Percentiles rank a stretch among this genome's conserved stretches.
Evolutionary conservation across 2,888 invertebrate genomes (phyloP).

Genomic region (Melinaea marsaeus): DNA sequence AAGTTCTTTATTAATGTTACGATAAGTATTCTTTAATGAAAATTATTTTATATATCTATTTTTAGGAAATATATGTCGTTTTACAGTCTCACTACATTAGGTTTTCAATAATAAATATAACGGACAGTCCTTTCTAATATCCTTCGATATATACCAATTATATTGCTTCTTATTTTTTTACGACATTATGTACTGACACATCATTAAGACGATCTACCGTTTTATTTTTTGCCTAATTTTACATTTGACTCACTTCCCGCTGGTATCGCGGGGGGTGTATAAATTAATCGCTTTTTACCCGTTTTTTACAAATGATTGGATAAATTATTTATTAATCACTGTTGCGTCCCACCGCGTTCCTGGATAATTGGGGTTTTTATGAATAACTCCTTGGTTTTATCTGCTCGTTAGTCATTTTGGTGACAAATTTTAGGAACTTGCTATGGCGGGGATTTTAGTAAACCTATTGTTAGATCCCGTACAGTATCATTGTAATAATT

Average conservation of each 20-base stretch:
- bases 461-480: no score
- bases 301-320: conserved; percentile 7
- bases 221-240: conserved; percentile 7
- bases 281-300: conserved; percentile 7
- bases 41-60: no score
- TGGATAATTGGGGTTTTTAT: conserved; percentile 1
- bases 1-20: background rate
- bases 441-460: no score
- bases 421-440: background rate
- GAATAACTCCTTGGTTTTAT: background rate
- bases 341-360: background rate
- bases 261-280: conserved; percentile 2
- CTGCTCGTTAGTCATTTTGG: background rate
- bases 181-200: background rate
- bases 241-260: conserved; percentile 3
- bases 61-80: no score
- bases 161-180: background rate
- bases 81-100: no score
- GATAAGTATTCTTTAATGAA: conserved; percentile 2
- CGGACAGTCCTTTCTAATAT: no score
- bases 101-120: no score
- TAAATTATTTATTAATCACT: conserved; percentile 8
- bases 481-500: no score
- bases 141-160: background rate
- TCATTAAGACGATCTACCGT: conserved; percentile 7